A percentile compares a stretch with the other conserved stretches of the same genome.
phyloP scores from a whole-genome alignment of 2,888 invertebrate genomes.

The Trachelus troglodyta region DNA sequence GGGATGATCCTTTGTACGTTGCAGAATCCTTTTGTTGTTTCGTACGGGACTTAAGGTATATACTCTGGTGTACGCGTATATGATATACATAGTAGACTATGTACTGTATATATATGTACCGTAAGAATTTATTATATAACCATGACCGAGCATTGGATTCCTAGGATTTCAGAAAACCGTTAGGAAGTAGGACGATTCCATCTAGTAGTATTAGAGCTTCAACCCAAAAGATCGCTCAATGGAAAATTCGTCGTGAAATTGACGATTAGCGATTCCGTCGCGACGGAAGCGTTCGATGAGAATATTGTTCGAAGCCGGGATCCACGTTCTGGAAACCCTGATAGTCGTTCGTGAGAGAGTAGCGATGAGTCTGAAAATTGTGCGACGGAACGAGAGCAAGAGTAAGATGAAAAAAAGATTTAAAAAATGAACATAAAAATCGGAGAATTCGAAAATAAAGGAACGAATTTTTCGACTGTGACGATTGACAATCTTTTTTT shows the following conservation, averaged over 20 bases:
- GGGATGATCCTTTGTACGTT: neutral
- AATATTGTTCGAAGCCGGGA: constrained; percentile 14
- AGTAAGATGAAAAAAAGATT: neutral
- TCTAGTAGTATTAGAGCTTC: neutral
- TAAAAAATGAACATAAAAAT: neutral
- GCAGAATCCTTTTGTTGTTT: neutral
- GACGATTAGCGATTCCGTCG: constrained; percentile 34
- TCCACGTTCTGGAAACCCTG: constrained; percentile 37
- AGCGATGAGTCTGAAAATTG: neutral
- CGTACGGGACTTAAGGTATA: neutral
- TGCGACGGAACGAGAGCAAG: neutral
- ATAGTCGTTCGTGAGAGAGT: neutral
- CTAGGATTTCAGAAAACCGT: neutral
- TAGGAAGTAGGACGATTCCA: neutral
- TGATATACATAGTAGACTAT: neutral
- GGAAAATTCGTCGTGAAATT: constrained; percentile 48
- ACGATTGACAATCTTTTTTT: constrained; percentile 12
- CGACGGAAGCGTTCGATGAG: constrained; percentile 20
- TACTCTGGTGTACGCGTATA: neutral
- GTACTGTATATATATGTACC: neutral
- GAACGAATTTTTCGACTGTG: neutral
- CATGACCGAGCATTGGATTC: neutral
- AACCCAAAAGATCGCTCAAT: constrained; percentile 17
- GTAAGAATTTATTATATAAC: neutral
- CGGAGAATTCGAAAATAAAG: neutral